Percentiles rank a stretch among this genome's conserved stretches.
Conservation (phyloP, 2,113 vertebrate species). For the Zonotrichia leucophrys region DNA sequence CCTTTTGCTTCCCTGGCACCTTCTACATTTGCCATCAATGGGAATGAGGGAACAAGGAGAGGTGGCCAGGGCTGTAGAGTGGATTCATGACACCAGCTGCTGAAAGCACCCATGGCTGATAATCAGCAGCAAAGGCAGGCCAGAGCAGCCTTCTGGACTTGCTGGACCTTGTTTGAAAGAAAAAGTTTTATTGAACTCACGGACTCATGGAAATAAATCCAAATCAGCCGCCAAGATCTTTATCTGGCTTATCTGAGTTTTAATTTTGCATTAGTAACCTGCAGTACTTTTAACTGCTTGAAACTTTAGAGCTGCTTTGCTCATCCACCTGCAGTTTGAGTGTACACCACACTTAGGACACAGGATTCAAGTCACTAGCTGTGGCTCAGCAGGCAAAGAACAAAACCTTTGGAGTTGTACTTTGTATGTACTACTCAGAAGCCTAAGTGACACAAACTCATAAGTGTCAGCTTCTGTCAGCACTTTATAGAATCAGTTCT, state of each 20-base stretch:
- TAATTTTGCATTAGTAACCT: neutral
- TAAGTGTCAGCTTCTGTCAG: neutral
- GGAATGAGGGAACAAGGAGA: neutral
- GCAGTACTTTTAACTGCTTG: neutral
- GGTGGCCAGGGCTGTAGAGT: neutral
- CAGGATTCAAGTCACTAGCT: neutral
- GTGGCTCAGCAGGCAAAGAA: neutral
- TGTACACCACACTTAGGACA: neutral
- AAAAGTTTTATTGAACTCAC: neutral
- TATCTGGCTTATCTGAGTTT: neutral
- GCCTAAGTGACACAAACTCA: neutral
- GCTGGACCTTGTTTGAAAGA: neutral
- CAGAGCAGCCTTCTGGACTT: neutral
- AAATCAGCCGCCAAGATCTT: neutral
- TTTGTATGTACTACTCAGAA: neutral
- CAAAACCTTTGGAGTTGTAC: neutral
- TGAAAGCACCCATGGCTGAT: neutral
- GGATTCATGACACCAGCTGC: neutral
- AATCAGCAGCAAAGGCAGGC: neutral
- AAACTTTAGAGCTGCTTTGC: neutral
- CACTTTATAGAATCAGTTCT: neutral
- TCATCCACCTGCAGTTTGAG: neutral
- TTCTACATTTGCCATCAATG: neutral
- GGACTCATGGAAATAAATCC: neutral
- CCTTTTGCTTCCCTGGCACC: neutral